Base-by-base conservation (phyloP, 2,888 invertebrate genomes). In the Epirrhoe tristata region DNA sequence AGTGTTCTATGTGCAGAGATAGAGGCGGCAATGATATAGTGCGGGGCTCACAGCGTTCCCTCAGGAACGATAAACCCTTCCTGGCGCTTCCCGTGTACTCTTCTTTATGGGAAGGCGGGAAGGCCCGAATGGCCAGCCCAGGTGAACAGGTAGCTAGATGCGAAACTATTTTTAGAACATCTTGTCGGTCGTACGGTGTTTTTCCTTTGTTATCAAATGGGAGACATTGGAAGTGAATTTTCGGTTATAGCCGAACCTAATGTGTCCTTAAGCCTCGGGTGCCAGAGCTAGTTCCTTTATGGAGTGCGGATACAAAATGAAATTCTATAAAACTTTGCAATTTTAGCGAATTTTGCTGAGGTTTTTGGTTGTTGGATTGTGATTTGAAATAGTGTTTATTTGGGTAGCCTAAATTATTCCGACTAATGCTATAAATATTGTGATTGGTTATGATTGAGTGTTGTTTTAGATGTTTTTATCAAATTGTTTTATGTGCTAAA, bases 41-140 rank as follows among this genome's bases (percentile, higher is more conserved):
- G 91, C 81, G 88, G 90, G 91, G 90, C 89, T 85, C 82, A 85
- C 87, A 87, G 88, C 81, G 87, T 77, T 92, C 93, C 93, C 93
- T 84, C 80, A 89, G 93, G 93, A 83, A 86, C 93, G 90, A 93
- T 93, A 93, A 93, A 93, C 91, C 93, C 93, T 90, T 89, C 91
- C 89, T 85, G 84, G 77, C 83, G 87, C 92, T 90, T 90, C 90
- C 91, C 90, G 88, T 87, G 88, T 90, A 89, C 92, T 91, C 91
- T 93, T 92, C 93, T 93, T 93, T 93, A 93, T 93, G 92, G 91
- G 89, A 85, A 91, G 91, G 90, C 87, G 91, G 91, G 88, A 84
- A 91, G 91, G 89, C 87, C 89, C 89, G 89, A 90, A 91, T 88
- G 90, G 91, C 88, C 89, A 87, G 89, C 88, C 88, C 92, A 92